Percentiles rank a stretch among this genome's conserved stretches.
Conservation (phyloP, 2,113 vertebrate genomes). For the Gobiocypris rarus region DNA sequence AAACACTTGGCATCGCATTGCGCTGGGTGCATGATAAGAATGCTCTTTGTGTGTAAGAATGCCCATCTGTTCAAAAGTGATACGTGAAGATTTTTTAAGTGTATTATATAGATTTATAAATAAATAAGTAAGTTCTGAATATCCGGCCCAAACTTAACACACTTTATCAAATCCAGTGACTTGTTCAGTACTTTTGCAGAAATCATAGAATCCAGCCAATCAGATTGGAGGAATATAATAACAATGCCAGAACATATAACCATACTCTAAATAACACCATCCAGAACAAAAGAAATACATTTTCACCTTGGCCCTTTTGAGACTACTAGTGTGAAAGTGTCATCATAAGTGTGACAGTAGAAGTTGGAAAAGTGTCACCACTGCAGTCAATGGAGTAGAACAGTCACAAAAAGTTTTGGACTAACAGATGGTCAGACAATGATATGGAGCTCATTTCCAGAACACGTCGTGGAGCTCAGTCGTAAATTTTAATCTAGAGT, state of each 20-base stretch:
- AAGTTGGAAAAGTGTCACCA: not conserved
- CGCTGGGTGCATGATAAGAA: not conserved
- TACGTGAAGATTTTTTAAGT: not conserved
- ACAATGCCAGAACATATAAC: too few species aligned
- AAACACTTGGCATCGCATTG: too few species aligned
- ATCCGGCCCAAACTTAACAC: too few species aligned
- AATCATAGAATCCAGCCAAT: not conserved
- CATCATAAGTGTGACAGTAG: not conserved
- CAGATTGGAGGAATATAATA: not conserved
- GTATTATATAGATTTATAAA: too few species aligned
- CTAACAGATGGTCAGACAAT: constrained; percentile 13
- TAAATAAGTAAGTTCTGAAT: too few species aligned
- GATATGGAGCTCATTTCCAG: not conserved
- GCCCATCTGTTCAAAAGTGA: not conserved
- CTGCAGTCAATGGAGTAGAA: not conserved
- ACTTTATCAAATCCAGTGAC: not conserved
- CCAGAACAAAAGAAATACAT: not conserved
- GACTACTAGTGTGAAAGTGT: not conserved
- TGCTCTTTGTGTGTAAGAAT: not conserved
- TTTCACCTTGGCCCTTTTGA: not conserved
- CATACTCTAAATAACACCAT: not conserved
- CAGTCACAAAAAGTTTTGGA: not conserved
- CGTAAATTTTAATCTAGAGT: constrained; percentile 30
- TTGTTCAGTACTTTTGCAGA: not conserved
- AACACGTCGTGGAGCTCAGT: not conserved